These are phyloP conservation scores for Rhabdophis nuchalis DNA, from an alignment of 2,797 vertebrate genomes.

Conservation along the genomic window DNA sequence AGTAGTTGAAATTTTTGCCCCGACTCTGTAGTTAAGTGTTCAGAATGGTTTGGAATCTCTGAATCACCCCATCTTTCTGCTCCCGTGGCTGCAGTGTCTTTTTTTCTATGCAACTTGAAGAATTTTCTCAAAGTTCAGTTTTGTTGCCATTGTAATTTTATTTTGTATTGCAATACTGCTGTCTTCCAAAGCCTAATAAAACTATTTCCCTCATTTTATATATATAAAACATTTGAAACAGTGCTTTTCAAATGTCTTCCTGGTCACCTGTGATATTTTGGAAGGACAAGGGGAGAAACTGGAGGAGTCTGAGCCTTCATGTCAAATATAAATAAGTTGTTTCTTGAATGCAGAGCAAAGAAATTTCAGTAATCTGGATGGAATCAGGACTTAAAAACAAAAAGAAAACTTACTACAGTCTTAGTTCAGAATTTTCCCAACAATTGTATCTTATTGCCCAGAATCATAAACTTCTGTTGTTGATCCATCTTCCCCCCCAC, in stretches of 20 bases:
- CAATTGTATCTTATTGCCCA: not conserved
- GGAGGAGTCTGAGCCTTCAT: not conserved
- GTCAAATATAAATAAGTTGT: not conserved
- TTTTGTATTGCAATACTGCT: conserved; percentile 62
- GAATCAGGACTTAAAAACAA: not conserved
- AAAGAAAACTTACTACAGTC: not conserved
- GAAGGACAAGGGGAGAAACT: not conserved
- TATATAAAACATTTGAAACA: conserved; percentile 57
- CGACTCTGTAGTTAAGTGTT: conserved; percentile 61
- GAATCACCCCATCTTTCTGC: conserved; percentile 47
- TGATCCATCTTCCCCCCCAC: not conserved
- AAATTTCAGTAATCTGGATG: not conserved
- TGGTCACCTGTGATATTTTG: not conserved
- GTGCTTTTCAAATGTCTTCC: conserved; percentile 32
- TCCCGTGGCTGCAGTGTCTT: conserved; percentile 30
- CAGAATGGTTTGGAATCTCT: conserved; percentile 60
- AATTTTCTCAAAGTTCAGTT: conserved; percentile 28
- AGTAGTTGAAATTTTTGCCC: conserved; percentile 61
- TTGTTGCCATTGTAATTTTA: conserved; percentile 64
- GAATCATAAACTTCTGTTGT: not conserved
- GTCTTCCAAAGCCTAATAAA: conserved; percentile 68
- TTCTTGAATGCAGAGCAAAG: not conserved
- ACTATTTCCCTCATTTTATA: conserved; percentile 64
- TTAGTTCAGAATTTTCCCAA: not conserved
- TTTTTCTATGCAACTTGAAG: not conserved